Evolutionary conservation across 2,113 vertebrate genomes (phyloP), one percentile per base, ranked within the genome.

Genomic region (Paramisgurnus dabryanus): DNA sequence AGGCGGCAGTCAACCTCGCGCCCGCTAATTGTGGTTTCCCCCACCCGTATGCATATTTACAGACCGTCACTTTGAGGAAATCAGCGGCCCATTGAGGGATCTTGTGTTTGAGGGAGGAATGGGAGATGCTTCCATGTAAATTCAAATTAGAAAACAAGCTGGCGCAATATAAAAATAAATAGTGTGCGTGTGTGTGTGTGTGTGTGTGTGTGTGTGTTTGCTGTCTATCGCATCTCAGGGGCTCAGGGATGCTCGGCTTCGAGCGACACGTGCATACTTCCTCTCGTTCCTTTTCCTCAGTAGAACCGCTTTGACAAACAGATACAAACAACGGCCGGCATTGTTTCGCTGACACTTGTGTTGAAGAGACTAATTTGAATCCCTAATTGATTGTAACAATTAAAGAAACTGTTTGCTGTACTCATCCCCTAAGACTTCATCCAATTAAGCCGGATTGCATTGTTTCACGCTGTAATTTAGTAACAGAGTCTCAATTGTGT

Each of bases 91-190:
- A 95, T 95, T 95, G 96, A 98, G 96, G 94, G 93, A 93, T 92
- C 94, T 94, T 89, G 90, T 92, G 90, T 93, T 45, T 13, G 67
- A 72, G 71, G 76, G 71, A 68, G 63, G 80, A 79, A 61, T 45
- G 47, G 65, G 76, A 12, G 61, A 82, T 94, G 95, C 95, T 95
- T 96, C 94, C 83, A 94, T 94, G 96, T 95, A 97, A 97, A 98
- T 97, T 96, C 96, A 97, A 98, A 98, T 97, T 95, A 96, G 96
- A 96, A 98, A 98, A 99, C 96, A 99, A 96, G 94, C 94, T 87
- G 89, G 91, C 89, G 95, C 97, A 96, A 97, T 96, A 98, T 96
- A 98, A 96, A 95, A 95, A 94, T 89, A 94, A 95, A 95, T n/a
- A 64, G 22, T 57, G 47, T 67, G 57, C 41, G 45, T 49, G n/a